Evolutionary conservation across 2,888 invertebrate species (phyloP), one percentile per base, ranked within the genome.

Genomic region (Cheilosia grossa): DNA sequence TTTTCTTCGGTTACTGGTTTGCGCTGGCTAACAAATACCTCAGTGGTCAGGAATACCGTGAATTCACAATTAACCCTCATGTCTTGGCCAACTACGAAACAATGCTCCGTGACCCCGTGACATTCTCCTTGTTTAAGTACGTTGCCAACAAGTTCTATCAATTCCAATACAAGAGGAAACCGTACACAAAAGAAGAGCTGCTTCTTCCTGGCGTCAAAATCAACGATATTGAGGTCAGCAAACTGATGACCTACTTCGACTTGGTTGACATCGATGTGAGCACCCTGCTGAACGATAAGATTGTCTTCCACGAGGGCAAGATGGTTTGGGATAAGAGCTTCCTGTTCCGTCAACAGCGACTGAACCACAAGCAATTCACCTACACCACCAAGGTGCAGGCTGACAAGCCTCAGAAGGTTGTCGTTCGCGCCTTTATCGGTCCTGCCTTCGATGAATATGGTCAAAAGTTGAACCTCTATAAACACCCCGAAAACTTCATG

Each of bases 81-180:
- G 94, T 92, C 15, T 90, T 96, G 87, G 94, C 96, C 89, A 93
- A 95, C 88, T 94, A 93, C 88, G 93, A 94, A 89, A 95, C 95
- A 6, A 94, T 94, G 88, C 92, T 95, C 86, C 94, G 96, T 87
- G 96, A 96, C 89, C 96, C 96, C n/a, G 93, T 95, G 53, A 95
- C 95, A 93, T 96, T 94, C 91, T 94, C 94, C 88, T 91, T 96
- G 77, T 94, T 94, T 89, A 94, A 95, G 90, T 93, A 94, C 67
- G 94, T 95, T 83, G 90, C 93, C 27, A 90, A 92, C 53, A 91
- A 95, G 61, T 95, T 95, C 93, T 91, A 92, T 61, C 89, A 92
- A 80, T 95, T 94, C 93, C 93, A 94, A 87, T 89, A 93, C 82
- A 90, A 93, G 59, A 91, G 95, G 33, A 93, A 94, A 49, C 89